Evolutionary conservation across 1,140 invertebrate species (phyloP).

Genomic region (Aricia agestis): DNA sequence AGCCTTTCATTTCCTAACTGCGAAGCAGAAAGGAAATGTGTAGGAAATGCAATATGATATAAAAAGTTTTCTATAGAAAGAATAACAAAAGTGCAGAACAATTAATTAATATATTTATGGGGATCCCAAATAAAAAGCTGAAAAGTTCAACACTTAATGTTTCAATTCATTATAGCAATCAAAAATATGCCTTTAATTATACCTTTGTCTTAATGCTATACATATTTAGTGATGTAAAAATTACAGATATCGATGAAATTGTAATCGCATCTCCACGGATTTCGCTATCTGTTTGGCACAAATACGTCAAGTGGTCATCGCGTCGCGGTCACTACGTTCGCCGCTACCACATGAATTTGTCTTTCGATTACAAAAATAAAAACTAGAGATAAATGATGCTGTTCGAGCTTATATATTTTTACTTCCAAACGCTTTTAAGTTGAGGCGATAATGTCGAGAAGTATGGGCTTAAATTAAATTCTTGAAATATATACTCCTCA

Average conservation of each 20-base stretch:
- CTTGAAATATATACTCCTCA: background rate
- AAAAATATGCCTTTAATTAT: too few relatives aligned
- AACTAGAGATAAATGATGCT: constrained; percentile 20
- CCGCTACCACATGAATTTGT: constrained; percentile 32
- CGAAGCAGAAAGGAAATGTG: too few relatives aligned
- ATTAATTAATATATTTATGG: too few relatives aligned
- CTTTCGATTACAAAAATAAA: constrained; percentile 31
- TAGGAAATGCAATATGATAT: too few relatives aligned
- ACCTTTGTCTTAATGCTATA: background rate
- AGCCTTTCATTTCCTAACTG: too few relatives aligned
- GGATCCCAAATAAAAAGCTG: too few relatives aligned
- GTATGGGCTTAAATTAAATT: background rate
- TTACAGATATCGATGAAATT: background rate
- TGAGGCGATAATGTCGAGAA: background rate
- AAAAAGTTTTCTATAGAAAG: too few relatives aligned
- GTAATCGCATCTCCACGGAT: constrained; percentile 29
- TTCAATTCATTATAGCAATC: too few relatives aligned
- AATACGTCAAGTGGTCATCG: constrained; percentile 37
- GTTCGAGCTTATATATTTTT: constrained; percentile 5
- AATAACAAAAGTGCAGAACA: too few relatives aligned
- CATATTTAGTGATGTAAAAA: background rate
- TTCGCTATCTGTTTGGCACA: constrained; percentile 34
- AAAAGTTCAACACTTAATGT: too few relatives aligned
- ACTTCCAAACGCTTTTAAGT: background rate
- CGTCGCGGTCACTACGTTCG: constrained; percentile 27